Evolutionary conservation across 1,140 invertebrate genomes (phyloP).

Genomic region (Halyomorpha halys): DNA sequence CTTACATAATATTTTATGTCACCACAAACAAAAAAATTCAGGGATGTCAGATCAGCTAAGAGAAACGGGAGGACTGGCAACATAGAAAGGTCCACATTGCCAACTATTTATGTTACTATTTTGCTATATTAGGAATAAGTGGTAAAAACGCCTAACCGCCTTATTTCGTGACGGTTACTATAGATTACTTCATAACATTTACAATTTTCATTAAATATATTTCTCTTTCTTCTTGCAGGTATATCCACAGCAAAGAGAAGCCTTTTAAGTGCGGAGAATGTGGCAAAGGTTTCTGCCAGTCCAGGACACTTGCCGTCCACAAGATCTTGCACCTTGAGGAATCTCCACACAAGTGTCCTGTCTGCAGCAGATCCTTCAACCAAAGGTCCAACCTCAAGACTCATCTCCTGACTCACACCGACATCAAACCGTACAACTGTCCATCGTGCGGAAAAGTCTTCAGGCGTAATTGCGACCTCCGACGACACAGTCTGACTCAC

Average conservation of each 20-base stretch:
- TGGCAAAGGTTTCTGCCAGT: constrained; percentile 93
- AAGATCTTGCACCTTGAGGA: constrained; percentile 87
- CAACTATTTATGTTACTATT: too few relatives aligned
- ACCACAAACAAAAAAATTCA: too few relatives aligned
- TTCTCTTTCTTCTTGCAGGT: constrained; percentile 59
- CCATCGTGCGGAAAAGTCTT: constrained; percentile 81
- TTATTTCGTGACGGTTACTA: too few relatives aligned
- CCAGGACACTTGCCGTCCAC: constrained; percentile 84
- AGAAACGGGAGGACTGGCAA: too few relatives aligned
- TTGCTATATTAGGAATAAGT: too few relatives aligned
- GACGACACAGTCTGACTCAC: constrained; percentile 73
- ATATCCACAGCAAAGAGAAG: constrained; percentile 94
- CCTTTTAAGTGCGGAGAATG: constrained; percentile 93
- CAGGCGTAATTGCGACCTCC: constrained; percentile 70
- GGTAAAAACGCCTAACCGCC: too few relatives aligned
- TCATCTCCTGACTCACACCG: constrained; percentile 87
- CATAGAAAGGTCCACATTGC: too few relatives aligned
- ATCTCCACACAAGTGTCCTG: constrained; percentile 83
- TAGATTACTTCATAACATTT: too few relatives aligned
- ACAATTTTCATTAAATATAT: too few relatives aligned
- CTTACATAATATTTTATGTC: too few relatives aligned
- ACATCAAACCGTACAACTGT: constrained; percentile 90
- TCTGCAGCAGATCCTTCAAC: constrained; percentile 79
- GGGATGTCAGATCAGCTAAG: too few relatives aligned
- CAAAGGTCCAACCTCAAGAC: constrained; percentile 87